A percentile compares a stretch with the other conserved stretches of the same genome.
Evolutionary conservation across 2,797 vertebrate species (phyloP).

Genomic region (Microctenopoma steveboyesi): DNA sequence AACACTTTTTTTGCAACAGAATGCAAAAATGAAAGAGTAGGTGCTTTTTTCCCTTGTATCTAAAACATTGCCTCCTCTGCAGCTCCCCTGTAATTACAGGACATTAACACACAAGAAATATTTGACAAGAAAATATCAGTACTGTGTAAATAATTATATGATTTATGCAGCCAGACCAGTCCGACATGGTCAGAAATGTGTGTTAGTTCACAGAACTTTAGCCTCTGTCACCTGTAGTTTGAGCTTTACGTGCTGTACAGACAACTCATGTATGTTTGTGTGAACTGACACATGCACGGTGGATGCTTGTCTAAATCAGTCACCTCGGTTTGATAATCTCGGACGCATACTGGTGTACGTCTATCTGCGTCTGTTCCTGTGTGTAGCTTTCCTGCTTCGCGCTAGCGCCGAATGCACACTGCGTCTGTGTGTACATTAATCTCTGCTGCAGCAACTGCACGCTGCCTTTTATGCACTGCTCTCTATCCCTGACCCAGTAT

Average conservation of each 20-base stretch:
- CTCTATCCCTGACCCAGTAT: conserved; percentile 75
- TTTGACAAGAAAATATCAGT: background rate
- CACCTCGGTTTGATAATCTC: too few relatives aligned
- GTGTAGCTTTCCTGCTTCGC: conserved; percentile 17
- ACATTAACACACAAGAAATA: background rate
- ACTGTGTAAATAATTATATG: background rate
- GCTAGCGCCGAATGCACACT: conserved; percentile 37
- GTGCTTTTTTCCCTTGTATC: background rate
- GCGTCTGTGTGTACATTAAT: conserved; percentile 60
- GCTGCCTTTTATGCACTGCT: conserved; percentile 49
- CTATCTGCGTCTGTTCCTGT: background rate
- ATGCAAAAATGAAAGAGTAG: background rate
- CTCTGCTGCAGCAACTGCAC: conserved; percentile 46
- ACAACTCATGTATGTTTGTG: background rate
- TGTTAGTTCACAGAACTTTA: background rate
- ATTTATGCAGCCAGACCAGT: background rate
- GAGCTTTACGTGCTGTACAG: background rate
- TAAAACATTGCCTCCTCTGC: background rate
- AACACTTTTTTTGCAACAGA: background rate
- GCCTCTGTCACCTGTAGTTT: background rate
- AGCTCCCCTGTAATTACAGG: background rate
- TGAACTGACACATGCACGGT: background rate
- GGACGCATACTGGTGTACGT: conserved; percentile 14
- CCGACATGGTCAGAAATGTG: background rate
- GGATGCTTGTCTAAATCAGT: conserved; percentile 4